Conservation (phyloP, 2,113 vertebrate genomes). For the Noturus placidus region DNA sequence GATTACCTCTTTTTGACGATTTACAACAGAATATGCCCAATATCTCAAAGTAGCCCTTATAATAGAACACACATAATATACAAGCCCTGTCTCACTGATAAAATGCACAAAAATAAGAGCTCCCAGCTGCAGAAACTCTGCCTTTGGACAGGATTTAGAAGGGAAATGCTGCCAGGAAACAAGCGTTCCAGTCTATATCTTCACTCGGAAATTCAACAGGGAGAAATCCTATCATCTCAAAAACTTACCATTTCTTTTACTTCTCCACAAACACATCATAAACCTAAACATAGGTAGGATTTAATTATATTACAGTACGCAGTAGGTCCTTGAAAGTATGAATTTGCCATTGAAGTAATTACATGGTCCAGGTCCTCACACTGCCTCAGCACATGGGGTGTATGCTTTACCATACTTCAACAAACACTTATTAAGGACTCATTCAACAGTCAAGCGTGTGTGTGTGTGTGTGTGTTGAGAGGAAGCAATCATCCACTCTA, state of each 20-base stretch:
- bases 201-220: neutral
- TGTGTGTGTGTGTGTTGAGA: slow-evolving; percentile 21
- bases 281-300: neutral
- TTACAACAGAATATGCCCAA: neutral
- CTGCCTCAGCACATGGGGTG: neutral
- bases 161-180: neutral
- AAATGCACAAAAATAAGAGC: neutral
- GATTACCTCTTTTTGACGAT: too few relatives aligned
- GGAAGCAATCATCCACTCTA: slow-evolving; percentile 42
- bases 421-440: slow-evolving; percentile 41
- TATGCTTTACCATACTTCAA: slow-evolving; percentile 38
- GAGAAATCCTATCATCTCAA: slow-evolving; percentile 1
- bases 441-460: slow-evolving; percentile 33
- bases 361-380: slow-evolving; percentile 2
- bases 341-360: slow-evolving; percentile 9
- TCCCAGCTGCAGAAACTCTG: neutral
- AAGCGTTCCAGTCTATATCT: neutral
- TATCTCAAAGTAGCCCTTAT: neutral
- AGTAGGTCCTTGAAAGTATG: slow-evolving; percentile 15
- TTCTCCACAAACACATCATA: neutral
- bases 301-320: slow-evolving; percentile 18
- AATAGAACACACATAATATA: neutral
- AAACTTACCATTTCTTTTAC: neutral
- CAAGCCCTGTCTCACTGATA: neutral
- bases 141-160: neutral